A percentile compares a stretch with the other conserved stretches of the same genome.
Conservation (phyloP, 2,888 invertebrate genomes). For the Drosophila setosimentum region DNA sequence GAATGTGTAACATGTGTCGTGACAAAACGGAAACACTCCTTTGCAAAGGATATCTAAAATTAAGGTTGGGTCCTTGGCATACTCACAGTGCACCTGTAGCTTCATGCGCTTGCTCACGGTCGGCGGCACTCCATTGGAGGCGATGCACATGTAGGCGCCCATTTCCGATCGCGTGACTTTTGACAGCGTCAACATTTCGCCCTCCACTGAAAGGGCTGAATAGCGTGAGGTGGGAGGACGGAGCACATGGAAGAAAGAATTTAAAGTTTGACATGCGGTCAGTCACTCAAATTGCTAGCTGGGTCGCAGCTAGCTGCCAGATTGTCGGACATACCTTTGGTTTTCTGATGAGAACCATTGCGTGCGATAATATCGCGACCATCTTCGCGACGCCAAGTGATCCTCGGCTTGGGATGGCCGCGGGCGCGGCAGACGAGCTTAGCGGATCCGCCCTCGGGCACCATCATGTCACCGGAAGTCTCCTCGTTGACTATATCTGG, state of each 20-base stretch:
- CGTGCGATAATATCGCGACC: conserved; percentile 92
- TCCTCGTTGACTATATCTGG: conserved; percentile 96
- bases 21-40: neutral
- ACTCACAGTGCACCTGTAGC: conserved; percentile 96
- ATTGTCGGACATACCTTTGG: conserved; percentile 87
- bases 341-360: conserved; percentile 90
- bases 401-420: conserved; percentile 93
- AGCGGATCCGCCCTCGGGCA: conserved; percentile 95
- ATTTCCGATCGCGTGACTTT: conserved; percentile 96
- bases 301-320: neutral
- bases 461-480: conserved; percentile 97
- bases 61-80: conserved; percentile 45
- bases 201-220: conserved; percentile 90
- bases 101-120: conserved; percentile 96
- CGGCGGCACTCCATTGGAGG: conserved; percentile 94
- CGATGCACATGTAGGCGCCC: conserved; percentile 95
- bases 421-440: conserved; percentile 94
- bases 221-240: neutral
- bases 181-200: conserved; percentile 92
- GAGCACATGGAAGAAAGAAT: neutral
- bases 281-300: conserved; percentile 17
- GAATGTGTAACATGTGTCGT: neutral
- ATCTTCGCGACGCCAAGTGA: conserved; percentile 95
- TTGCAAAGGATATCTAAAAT: neutral
- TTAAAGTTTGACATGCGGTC: conserved; percentile 48